A percentile compares a stretch with the other conserved stretches of the same genome.
These are phyloP conservation scores for Drosophila cardini DNA, from an alignment of 1,140 invertebrate genomes.

Conservation along the genomic window DNA sequence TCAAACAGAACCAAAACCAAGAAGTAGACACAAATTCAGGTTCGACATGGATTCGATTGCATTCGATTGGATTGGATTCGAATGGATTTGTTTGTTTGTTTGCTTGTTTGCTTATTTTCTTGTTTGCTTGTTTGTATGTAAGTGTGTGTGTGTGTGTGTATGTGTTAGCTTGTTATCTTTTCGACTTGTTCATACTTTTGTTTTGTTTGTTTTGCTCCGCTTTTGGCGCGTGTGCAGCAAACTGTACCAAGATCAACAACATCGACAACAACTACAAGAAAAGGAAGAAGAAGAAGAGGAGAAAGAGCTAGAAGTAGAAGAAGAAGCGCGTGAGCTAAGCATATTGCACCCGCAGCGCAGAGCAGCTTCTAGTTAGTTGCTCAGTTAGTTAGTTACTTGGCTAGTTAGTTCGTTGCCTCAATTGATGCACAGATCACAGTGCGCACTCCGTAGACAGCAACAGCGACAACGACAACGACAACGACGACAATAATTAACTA, in stretches of 20 bases:
- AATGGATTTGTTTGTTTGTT: conserved; percentile 31
- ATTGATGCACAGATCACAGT: conserved; percentile 12
- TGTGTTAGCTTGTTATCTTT: conserved; percentile 33
- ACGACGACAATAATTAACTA: conserved; percentile 18
- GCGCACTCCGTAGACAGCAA: conserved; percentile 12
- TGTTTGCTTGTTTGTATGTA: conserved; percentile 34
- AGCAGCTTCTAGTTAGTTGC: conserved; percentile 6
- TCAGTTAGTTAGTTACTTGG: conserved; percentile 19
- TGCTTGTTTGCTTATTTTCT: conserved; percentile 26
- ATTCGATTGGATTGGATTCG: conserved; percentile 10
- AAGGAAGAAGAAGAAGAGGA: conserved; percentile 2
- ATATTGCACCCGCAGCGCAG: conserved; percentile 40
- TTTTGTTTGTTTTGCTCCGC: conserved; percentile 59
- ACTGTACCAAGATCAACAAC: conserved; percentile 68
- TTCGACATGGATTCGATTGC: neutral
- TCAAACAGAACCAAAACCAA: neutral
- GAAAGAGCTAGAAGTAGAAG: conserved; percentile 3
- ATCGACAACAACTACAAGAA: conserved; percentile 21
- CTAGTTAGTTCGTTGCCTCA: conserved; percentile 29
- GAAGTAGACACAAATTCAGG: too few species aligned
- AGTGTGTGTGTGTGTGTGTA: too few species aligned
- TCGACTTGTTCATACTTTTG: conserved; percentile 11
- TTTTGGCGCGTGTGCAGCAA: conserved; percentile 72
- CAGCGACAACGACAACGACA: conserved; percentile 27
- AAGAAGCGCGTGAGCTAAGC: conserved; percentile 1